phyloP scores from a whole-genome alignment of 2,888 invertebrate species.

The Falcaria lacertinaria region DNA sequence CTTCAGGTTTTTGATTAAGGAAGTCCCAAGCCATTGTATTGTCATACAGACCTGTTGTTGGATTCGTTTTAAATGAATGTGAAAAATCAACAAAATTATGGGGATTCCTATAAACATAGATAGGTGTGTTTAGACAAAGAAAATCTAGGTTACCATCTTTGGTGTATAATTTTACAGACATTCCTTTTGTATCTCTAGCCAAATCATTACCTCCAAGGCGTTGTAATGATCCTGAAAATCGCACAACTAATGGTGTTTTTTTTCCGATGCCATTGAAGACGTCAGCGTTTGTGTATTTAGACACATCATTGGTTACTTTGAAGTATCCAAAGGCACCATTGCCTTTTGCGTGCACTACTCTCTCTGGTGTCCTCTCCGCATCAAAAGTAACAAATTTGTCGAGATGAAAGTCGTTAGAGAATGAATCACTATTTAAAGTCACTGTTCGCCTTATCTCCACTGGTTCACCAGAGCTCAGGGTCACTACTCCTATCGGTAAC shows the following conservation, averaged over 20 bases:
- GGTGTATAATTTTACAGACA: constrained; percentile 94
- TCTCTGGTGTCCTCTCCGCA: constrained; percentile 93
- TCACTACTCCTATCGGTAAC: not conserved
- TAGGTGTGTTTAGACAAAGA: constrained; percentile 90
- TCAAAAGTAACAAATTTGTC: constrained; percentile 34
- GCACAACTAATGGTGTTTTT: constrained; percentile 84
- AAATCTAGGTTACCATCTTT: constrained; percentile 94
- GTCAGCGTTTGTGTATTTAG: constrained; percentile 85
- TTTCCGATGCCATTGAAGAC: constrained; percentile 87
- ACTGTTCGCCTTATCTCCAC: not conserved
- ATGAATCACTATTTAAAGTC: not conserved
- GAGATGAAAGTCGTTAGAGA: not conserved
- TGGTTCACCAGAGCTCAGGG: not conserved
- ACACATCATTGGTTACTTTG: constrained; percentile 89
- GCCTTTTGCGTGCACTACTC: constrained; percentile 96
- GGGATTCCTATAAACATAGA: constrained; percentile 93
- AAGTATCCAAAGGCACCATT: constrained; percentile 91
- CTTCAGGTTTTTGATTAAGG: constrained; percentile 87
- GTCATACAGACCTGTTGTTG: constrained; percentile 90
- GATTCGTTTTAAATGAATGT: constrained; percentile 95
- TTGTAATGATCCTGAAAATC: constrained; percentile 89
- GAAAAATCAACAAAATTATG: constrained; percentile 90
- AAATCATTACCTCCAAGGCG: constrained; percentile 92
- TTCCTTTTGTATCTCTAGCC: constrained; percentile 89
- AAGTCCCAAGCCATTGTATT: constrained; percentile 94